These are phyloP conservation scores for Cerceris rybyensis DNA, from an alignment of 2,888 invertebrate species.

Conservation along the genomic window DNA sequence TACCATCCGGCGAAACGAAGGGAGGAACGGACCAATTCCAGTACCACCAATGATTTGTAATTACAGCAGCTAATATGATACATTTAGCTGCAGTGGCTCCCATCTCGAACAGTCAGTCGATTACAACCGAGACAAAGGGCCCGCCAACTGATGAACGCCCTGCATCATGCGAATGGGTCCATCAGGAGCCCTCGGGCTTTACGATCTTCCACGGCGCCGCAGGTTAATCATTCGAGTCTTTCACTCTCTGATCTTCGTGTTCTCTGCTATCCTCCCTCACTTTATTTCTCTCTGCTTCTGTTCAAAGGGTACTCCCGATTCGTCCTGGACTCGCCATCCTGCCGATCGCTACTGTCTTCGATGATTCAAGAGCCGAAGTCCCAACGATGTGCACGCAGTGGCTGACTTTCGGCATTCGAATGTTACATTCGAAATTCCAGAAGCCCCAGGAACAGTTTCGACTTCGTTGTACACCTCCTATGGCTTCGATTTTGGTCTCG, in stretches of 20 bases:
- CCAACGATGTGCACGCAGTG: constrained; percentile 44
- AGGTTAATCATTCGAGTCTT: constrained; percentile 73
- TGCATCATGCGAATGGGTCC: constrained; percentile 49
- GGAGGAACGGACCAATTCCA: constrained; percentile 40
- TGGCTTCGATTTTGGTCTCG: constrained; percentile 46
- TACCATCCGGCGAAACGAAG: not conserved
- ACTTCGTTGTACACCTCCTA: constrained; percentile 51
- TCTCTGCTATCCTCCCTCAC: constrained; percentile 14
- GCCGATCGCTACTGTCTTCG: constrained; percentile 53
- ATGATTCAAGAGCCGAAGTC: constrained; percentile 47
- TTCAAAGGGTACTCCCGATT: constrained; percentile 35
- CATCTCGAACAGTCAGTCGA: constrained; percentile 52
- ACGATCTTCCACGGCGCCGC: constrained; percentile 75
- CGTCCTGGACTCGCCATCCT: constrained; percentile 28
- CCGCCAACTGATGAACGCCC: constrained; percentile 26
- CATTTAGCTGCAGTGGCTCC: constrained; percentile 56
- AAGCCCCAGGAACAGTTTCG: constrained; percentile 48
- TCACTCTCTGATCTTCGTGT: constrained; percentile 47
- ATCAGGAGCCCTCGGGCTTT: constrained; percentile 64
- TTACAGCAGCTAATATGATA: constrained; percentile 73
- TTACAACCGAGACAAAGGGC: constrained; percentile 47
- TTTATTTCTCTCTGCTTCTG: constrained; percentile 15
- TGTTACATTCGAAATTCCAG: constrained; percentile 47
- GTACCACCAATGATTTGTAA: constrained; percentile 71
- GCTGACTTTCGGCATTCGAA: constrained; percentile 7